Evolutionary conservation across 2,888 invertebrate genomes (phyloP), one percentile per base, ranked within the genome.

Genomic region (Stenichneumon culpator): DNA sequence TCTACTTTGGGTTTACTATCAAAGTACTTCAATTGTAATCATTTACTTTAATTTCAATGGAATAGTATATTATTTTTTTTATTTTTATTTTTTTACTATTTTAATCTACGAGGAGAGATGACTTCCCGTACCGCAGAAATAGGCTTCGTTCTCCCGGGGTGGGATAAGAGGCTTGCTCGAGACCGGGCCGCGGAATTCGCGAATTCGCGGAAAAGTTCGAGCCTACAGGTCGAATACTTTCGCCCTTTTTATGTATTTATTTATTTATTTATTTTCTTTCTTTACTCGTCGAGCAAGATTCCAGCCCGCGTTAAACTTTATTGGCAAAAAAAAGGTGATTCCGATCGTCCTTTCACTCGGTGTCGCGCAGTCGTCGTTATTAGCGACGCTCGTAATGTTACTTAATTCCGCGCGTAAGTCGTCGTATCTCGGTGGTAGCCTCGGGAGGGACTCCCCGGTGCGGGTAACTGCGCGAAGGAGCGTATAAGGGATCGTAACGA

Each of bases 391-490:
- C 65, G 79, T 79, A 79, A 79, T 36, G 50, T 79, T 79, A 65
- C 65, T 79, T 69, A 19, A 75, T 81, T 84, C 63, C 25, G 52
- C 73, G 50, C 60, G 72, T 54, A 44, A 65, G 63, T 67, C 52
- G 60, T 65, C 11, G 73, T 60, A 14, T 14, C 3, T 54, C 19
- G 54, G 19, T 32, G 36, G 60, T 47, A 57, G 44, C 25, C 44
- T 32, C 28, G n/a, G 47, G 63, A 72, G 60, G 25, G 75, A 81
- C 77, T 73, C 44, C 81, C 84, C 36, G 68, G 68, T 39, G 69
- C 63, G 84, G 68, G 78, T 73, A 60, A 75, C 81, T 28, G 75
- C 39, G 57, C 52, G 60, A 78, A 73, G 65, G 75, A 54, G 52
- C n/a, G 52, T 69, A 60, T 57, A 65, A 52, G 22, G 47, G 39